Evolutionary conservation across 2,113 vertebrate genomes (phyloP).

Genomic region (Corynorhinus townsendii): DNA sequence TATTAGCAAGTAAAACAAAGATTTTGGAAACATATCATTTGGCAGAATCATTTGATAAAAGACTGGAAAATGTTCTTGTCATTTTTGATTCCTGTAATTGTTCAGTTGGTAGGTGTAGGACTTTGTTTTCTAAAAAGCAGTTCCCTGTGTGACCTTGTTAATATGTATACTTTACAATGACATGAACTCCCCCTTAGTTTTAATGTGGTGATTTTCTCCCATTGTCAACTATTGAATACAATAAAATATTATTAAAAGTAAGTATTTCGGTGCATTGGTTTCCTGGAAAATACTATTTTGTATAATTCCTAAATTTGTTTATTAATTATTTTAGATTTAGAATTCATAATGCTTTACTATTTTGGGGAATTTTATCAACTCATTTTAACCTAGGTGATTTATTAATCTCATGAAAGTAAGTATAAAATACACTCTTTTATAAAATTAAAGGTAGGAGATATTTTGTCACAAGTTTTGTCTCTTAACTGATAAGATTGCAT

Average conservation of each 20-base stretch:
- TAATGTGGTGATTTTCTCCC: not conserved
- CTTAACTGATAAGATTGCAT: not conserved
- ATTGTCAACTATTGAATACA: not conserved
- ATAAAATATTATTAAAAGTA: not conserved
- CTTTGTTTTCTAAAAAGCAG: not conserved
- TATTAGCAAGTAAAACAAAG: not conserved
- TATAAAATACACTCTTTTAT: not conserved
- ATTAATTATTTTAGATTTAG: not conserved
- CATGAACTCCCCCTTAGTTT: not conserved
- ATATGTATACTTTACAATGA: not conserved
- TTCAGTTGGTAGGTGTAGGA: not conserved
- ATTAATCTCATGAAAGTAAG: not conserved
- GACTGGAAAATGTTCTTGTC: not conserved
- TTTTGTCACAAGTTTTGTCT: not conserved
- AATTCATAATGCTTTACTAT: not conserved
- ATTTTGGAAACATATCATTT: not conserved
- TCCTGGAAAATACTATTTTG: not conserved
- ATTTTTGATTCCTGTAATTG: not conserved
- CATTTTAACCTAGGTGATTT: not conserved
- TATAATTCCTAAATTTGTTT: not conserved
- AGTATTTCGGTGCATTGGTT: not conserved
- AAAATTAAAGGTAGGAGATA: not conserved
- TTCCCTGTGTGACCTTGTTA: not conserved
- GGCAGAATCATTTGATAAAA: not conserved
- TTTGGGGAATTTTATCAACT: not conserved